Percentiles rank a stretch among this genome's conserved stretches.
Conservation (phyloP, 2,888 invertebrate species). For the Leptinotarsa haldemani region DNA sequence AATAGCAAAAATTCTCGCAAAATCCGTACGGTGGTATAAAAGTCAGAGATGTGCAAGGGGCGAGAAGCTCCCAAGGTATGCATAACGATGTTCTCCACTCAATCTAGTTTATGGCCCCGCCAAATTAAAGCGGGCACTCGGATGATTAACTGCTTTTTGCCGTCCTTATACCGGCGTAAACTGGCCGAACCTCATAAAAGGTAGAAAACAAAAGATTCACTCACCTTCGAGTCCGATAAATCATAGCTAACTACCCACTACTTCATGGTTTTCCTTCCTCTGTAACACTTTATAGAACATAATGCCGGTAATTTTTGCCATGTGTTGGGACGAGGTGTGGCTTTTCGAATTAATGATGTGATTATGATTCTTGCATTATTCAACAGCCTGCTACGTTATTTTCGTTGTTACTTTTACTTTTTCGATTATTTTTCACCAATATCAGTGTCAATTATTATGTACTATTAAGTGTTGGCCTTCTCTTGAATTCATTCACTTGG, state of each 20-base stretch:
- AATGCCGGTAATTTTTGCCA: slow-evolving; percentile 24
- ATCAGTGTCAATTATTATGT: no score
- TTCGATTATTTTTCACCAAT: no score
- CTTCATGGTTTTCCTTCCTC: slow-evolving; percentile 35
- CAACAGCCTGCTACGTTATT: not conserved
- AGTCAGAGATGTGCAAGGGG: slow-evolving; percentile 41
- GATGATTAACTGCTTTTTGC: slow-evolving; percentile 58
- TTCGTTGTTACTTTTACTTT: no score
- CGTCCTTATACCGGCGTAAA: slow-evolving; percentile 43
- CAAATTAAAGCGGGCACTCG: slow-evolving; percentile 62
- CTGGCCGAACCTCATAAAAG: slow-evolving; percentile 47
- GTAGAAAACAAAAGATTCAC: slow-evolving; percentile 52
- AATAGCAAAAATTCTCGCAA: slow-evolving; percentile 22
- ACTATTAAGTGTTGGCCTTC: no score
- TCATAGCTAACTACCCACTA: slow-evolving; percentile 49
- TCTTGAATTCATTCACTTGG: no score
- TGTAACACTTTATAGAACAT: slow-evolving; percentile 28
- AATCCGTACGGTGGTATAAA: slow-evolving; percentile 27
- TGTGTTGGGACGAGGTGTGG: slow-evolving; percentile 1
- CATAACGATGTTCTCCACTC: slow-evolving; percentile 61
- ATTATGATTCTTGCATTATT: slow-evolving; percentile 26
- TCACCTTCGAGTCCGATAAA: slow-evolving; percentile 51
- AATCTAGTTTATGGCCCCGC: slow-evolving; percentile 62
- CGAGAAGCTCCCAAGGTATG: slow-evolving; percentile 59
- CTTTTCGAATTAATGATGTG: slow-evolving; percentile 3